These are phyloP conservation scores for Brachystomella parvula DNA, from an alignment of 1,140 invertebrate genomes.

Conservation along the genomic window DNA sequence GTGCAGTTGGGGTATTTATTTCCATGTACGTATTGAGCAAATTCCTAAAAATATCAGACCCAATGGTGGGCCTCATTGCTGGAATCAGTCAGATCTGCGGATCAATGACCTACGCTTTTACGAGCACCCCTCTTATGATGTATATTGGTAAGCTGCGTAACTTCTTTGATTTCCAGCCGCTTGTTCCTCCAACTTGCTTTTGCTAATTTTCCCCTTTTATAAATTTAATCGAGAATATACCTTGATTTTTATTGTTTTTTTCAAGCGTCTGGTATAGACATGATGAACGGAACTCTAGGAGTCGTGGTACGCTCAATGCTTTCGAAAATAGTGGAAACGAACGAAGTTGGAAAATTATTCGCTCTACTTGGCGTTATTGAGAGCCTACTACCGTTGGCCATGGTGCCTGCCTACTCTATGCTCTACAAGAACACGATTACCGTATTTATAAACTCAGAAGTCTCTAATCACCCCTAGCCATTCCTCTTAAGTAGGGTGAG, in stretches of 20 bases:
- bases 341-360: conserved; percentile 10
- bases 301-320: conserved; percentile 3
- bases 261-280: neutral
- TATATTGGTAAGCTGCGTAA: neutral
- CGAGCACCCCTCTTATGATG: neutral
- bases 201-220: no score
- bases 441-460: no score
- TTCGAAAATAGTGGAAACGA: neutral
- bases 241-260: no score
- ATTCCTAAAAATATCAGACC: conserved; percentile 7
- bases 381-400: conserved; percentile 2
- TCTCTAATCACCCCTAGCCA: no score
- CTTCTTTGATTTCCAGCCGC: neutral
- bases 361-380: neutral
- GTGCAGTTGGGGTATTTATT: neutral
- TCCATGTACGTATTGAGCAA: conserved; percentile 3
- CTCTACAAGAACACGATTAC: neutral
- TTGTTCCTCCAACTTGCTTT: neutral
- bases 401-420: neutral
- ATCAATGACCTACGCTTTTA: conserved; percentile 6
- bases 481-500: no score
- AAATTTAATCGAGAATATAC: no score
- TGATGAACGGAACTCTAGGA: conserved; percentile 9
- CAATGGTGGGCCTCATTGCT: conserved; percentile 1
- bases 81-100: conserved; percentile 4